Percentiles rank a stretch among this genome's conserved stretches.
phyloP scores from a whole-genome alignment of 2,113 vertebrate genomes.

The Fregata magnificens region DNA sequence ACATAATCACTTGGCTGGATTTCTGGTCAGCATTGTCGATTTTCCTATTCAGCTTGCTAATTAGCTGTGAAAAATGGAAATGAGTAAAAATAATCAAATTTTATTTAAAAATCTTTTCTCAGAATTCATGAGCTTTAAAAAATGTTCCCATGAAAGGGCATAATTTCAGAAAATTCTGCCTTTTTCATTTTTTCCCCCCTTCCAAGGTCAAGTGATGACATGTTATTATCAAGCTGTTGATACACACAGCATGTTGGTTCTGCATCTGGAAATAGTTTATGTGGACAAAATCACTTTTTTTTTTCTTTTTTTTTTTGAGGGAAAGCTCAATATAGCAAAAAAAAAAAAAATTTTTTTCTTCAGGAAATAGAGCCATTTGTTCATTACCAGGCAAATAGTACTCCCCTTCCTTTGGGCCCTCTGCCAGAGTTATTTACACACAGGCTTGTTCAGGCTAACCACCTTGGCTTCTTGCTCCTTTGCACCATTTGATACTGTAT shows the following conservation, averaged over 20 bases:
- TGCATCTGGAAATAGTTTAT: slow-evolving; percentile 55
- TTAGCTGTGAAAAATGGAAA: slow-evolving; percentile 64
- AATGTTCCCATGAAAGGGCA: slow-evolving; percentile 51
- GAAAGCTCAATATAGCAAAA: background rate
- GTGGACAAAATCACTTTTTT: background rate
- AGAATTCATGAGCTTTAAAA: slow-evolving; percentile 58
- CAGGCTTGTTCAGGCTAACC: background rate
- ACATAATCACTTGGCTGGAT: slow-evolving; percentile 35
- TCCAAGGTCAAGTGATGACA: slow-evolving; percentile 50
- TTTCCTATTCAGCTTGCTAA: slow-evolving; percentile 59
- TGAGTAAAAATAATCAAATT: slow-evolving; percentile 33
- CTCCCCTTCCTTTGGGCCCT: background rate
- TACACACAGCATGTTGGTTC: slow-evolving; percentile 18
- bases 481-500: background rate
- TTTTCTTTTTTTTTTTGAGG: background rate
- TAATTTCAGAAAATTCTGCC: slow-evolving; percentile 57
- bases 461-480: slow-evolving; percentile 25
- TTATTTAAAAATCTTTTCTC: slow-evolving; percentile 47
- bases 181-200: background rate
- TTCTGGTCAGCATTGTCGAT: slow-evolving; percentile 42
- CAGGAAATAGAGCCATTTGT: slow-evolving; percentile 32
- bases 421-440: slow-evolving; percentile 26
- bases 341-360: slow-evolving; percentile 16
- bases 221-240: slow-evolving; percentile 50
- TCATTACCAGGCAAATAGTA: slow-evolving; percentile 15